These are phyloP conservation scores for Maniola jurtina DNA, from an alignment of 1,140 invertebrate genomes.

Conservation along the genomic window DNA sequence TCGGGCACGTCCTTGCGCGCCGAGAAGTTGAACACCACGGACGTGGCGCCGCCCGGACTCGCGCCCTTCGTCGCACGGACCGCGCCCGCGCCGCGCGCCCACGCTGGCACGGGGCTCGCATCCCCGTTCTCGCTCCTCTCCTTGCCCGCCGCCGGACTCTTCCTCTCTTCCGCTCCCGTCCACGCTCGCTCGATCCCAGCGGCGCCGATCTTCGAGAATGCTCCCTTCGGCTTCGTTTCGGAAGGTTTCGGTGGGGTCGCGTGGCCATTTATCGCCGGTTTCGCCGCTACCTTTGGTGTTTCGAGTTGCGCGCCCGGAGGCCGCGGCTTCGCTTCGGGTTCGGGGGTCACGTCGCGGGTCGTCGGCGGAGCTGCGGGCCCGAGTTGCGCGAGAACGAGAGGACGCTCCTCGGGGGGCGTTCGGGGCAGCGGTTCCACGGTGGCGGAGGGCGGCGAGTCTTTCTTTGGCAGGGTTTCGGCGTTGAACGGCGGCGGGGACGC, in stretches of 20 bases:
- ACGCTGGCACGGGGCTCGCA: conserved; percentile 35
- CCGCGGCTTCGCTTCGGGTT: conserved; percentile 37
- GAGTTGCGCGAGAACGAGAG: background rate
- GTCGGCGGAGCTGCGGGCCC: conserved; percentile 16
- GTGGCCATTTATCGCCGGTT: conserved; percentile 52
- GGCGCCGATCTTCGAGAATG: conserved; percentile 45
- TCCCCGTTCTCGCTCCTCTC: conserved; percentile 50
- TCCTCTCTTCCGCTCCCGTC: conserved; percentile 49
- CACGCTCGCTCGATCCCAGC: conserved; percentile 61
- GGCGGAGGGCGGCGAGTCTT: conserved; percentile 54
- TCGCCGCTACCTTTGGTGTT: conserved; percentile 29
- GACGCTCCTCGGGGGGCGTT: conserved; percentile 34
- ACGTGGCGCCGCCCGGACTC: conserved; percentile 67
- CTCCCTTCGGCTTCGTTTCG: conserved; percentile 33
- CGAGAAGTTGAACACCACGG: conserved; percentile 93
- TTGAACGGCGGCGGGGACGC: conserved; percentile 42
- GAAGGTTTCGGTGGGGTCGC: conserved; percentile 32
- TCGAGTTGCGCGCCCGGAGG: conserved; percentile 20
- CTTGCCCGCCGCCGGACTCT: conserved; percentile 31
- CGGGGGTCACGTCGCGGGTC: conserved; percentile 30
- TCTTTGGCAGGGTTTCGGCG: conserved; percentile 35
- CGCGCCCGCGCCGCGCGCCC: conserved; percentile 33
- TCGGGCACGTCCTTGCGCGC: conserved; percentile 90
- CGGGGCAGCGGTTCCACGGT: conserved; percentile 56
- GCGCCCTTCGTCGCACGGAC: conserved; percentile 35